A percentile compares a stretch with the other conserved stretches of the same genome.
Evolutionary conservation across 2,113 vertebrate species (phyloP).

Genomic region (Plecotus auritus): DNA sequence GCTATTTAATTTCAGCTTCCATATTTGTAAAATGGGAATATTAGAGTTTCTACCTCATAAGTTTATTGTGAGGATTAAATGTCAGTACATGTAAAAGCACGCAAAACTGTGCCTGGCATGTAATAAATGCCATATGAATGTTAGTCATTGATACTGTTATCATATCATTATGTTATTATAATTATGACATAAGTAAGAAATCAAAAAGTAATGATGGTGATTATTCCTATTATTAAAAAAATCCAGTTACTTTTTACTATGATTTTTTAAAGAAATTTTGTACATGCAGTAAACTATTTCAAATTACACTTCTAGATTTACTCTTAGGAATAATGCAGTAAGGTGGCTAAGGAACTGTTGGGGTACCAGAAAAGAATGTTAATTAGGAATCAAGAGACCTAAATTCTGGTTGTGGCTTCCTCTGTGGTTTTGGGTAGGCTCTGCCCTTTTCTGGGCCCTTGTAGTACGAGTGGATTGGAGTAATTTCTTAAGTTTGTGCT

Average conservation of each 20-base stretch:
- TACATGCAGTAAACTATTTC: background rate
- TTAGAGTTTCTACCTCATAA: background rate
- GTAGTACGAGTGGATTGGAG: background rate
- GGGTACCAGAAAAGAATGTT: background rate
- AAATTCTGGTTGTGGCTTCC: constrained; percentile 8
- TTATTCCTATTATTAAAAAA: background rate
- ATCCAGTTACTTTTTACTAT: background rate
- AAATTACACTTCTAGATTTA: background rate
- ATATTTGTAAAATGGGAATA: background rate
- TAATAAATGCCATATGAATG: background rate
- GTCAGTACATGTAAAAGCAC: background rate
- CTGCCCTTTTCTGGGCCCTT: background rate
- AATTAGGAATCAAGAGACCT: constrained; percentile 26
- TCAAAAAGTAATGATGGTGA: background rate
- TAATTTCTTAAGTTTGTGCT: background rate
- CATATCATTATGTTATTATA: background rate
- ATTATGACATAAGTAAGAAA: constrained; percentile 6
- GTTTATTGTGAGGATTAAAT: constrained; percentile 34
- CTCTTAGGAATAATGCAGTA: background rate
- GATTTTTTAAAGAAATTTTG: constrained; percentile 15
- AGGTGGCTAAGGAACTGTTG: background rate
- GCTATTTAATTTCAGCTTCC: constrained; percentile 19
- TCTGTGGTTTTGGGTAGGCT: background rate
- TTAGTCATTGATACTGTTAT: background rate
- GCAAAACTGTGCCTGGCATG: background rate